Base-by-base conservation (phyloP, 2,113 vertebrate species). In the Erpornis zantholeuca region DNA sequence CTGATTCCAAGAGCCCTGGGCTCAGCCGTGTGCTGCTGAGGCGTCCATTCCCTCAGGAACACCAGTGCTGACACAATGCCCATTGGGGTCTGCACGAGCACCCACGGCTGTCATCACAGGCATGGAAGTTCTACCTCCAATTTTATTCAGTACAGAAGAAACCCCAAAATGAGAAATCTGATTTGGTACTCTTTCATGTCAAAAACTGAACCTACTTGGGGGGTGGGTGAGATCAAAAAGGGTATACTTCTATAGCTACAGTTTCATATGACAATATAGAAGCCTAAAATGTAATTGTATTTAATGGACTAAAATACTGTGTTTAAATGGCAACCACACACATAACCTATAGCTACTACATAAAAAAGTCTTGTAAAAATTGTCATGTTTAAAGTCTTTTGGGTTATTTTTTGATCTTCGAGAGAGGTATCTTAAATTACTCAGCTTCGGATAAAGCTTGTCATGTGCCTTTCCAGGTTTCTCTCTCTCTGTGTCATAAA, bases 341-440 rank as follows among this genome's bases (percentile, higher is more conserved):
- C 1, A 0, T 49, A 94, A 81, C 9, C 85, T 90, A 90, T 8
- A 78, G 60, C 68, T 81, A 86, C 40, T 45, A 73, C 38, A 42
- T 52, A 12, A 90, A 92, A 87, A 91, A 80, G 47, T 52, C 59
- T 63, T 56, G 33, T 27, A 92, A 92, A 92, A 96, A 91, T 80
- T 24, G 93, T 4, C 8, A 80, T 2, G 3, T 56, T 31, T 49
- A 53, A 69, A 56, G 68, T 77, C 92, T 57, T 38, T 68, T 73
- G 90, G 35, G 49, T 96, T 92, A 91, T 80, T 90, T 96, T 95
- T 81, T 80, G 36, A 96, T 86, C 82, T 90, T 92, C 59, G 59
- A 77, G 70, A 66, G 60, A 71, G 63, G 66, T 44, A 66, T 91
- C 80, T 86, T 84, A 45, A 92, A 95, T 90, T 91, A 88, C 80